phyloP scores from a whole-genome alignment of 1,140 invertebrate genomes.

The Brachionus koreanus region DNA sequence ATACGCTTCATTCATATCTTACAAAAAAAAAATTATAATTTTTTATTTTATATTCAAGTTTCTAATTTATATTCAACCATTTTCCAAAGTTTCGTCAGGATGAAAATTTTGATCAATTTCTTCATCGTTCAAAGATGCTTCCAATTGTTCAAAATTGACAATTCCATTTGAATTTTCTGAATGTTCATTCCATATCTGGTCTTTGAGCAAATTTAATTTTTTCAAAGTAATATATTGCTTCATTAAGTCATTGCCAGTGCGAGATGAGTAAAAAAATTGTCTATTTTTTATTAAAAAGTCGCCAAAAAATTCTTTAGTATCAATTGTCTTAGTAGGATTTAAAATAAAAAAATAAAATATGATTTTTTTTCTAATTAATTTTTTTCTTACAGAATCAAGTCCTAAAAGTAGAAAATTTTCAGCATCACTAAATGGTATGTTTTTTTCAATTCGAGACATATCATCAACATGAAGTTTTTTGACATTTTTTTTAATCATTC shows the following conservation, averaged over 20 bases:
- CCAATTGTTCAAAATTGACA: slow-evolving; percentile 7
- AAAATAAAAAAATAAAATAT: neutral
- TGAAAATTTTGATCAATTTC: neutral
- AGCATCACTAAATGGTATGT: neutral
- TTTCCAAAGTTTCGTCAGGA: neutral
- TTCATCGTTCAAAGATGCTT: neutral
- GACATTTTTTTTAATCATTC: slow-evolving; percentile 36
- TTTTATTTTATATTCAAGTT: too few species aligned
- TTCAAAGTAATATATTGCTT: neutral
- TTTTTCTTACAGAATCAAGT: slow-evolving; percentile 22
- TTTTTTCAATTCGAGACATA: neutral
- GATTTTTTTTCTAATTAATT: neutral
- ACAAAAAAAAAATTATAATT: neutral
- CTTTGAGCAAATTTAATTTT: slow-evolving; percentile 14
- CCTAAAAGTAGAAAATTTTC: slow-evolving; percentile 23
- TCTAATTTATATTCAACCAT: neutral
- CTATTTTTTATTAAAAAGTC: slow-evolving; percentile 17
- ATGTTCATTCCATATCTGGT: neutral
- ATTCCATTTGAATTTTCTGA: neutral
- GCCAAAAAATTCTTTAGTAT: slow-evolving; percentile 27
- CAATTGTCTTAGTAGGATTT: neutral
- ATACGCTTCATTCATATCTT: neutral
- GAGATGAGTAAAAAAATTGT: neutral
- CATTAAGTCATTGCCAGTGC: neutral
- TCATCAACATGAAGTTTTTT: slow-evolving; percentile 40